Conservation (phyloP, 2,888 invertebrate genomes). For the Isotomurus palustris region DNA sequence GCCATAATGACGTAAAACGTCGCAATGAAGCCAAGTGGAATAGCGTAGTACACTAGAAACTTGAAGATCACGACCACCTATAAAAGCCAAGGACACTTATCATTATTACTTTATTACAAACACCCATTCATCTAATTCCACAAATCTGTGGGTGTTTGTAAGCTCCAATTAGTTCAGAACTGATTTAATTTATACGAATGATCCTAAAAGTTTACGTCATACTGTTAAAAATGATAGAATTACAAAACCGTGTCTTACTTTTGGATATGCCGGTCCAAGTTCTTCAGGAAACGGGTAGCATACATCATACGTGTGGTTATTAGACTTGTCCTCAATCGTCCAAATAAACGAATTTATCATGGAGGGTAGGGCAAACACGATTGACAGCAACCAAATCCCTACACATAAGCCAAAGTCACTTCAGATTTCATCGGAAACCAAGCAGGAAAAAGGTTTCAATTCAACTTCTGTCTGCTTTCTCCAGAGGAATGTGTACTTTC, state of each 20-base stretch:
- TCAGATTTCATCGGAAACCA: no score
- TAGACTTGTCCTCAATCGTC: constrained; percentile 5
- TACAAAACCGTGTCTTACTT: not conserved
- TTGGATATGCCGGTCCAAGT: not conserved
- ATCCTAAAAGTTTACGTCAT: no score
- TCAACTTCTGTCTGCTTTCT: not conserved
- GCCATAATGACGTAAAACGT: constrained; percentile 88
- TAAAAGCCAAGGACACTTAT: no score
- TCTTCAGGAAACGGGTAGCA: constrained; percentile 11
- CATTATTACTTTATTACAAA: no score
- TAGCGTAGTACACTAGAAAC: constrained; percentile 75
- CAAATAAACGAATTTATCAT: constrained; percentile 8
- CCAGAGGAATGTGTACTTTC: not conserved
- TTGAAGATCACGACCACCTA: constrained; percentile 60
- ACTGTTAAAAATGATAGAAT: not conserved
- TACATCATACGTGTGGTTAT: constrained; percentile 4
- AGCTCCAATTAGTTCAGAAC: no score
- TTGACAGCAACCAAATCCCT: constrained; percentile 11
- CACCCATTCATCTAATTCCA: no score
- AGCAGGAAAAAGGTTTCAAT: not conserved
- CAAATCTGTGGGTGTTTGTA: no score
- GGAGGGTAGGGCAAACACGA: constrained; percentile 7
- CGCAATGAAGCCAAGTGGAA: constrained; percentile 78
- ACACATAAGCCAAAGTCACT: no score
- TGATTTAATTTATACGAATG: no score